These are phyloP conservation scores for Dryobotodes eremita DNA, from an alignment of 2,888 invertebrate species.

Conservation along the genomic window DNA sequence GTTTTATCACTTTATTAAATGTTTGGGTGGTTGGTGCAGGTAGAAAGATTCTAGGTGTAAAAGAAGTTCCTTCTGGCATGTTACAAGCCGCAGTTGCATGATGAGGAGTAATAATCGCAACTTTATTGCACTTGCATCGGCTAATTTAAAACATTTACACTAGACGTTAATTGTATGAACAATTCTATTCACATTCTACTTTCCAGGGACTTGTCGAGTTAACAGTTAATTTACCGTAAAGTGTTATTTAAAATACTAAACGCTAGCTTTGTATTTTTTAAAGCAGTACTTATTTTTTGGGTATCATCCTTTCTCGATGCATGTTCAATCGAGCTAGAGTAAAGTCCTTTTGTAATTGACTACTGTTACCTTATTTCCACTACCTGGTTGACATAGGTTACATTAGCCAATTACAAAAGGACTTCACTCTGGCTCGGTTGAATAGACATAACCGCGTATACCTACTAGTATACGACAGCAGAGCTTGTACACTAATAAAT, in stretches of 20 bases:
- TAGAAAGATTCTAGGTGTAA: slow-evolving; percentile 69
- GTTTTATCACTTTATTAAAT: slow-evolving; percentile 87
- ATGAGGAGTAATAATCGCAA: slow-evolving; percentile 70
- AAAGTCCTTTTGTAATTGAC: not conserved
- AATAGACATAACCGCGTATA: not conserved
- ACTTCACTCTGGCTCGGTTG: not conserved
- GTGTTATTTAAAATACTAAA: not conserved
- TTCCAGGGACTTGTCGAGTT: slow-evolving; percentile 17
- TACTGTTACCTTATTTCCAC: not conserved
- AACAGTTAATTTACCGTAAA: slow-evolving; percentile 14
- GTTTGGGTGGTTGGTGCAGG: slow-evolving; percentile 77
- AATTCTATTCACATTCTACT: slow-evolving; percentile 31
- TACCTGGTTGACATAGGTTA: not conserved
- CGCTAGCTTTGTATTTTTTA: not conserved
- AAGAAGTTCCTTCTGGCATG: slow-evolving; percentile 70
- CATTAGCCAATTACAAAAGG: not conserved
- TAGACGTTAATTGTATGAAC: slow-evolving; percentile 51
- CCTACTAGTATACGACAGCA: not conserved
- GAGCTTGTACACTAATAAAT: not conserved
- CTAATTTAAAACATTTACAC: slow-evolving; percentile 67
- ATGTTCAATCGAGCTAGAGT: not conserved
- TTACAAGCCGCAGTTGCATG: slow-evolving; percentile 72
- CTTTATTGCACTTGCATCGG: slow-evolving; percentile 67
- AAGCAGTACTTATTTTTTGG: not conserved
- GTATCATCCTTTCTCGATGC: not conserved